A percentile compares a stretch with the other conserved stretches of the same genome.
Evolutionary conservation across 2,797 vertebrate genomes (phyloP).

Genomic region (Sebastes baramenuke): DNA sequence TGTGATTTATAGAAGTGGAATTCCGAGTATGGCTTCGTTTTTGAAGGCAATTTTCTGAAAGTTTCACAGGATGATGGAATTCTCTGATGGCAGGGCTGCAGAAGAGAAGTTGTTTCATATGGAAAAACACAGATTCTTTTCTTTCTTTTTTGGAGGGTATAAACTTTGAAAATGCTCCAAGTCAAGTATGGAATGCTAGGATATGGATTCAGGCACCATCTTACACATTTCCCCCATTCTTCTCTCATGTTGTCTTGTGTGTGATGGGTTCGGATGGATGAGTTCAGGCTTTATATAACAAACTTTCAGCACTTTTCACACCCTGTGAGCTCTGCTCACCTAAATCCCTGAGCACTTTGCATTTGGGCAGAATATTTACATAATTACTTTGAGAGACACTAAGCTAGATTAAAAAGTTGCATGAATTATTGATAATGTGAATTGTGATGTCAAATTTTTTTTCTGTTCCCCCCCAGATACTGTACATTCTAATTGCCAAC

Average conservation of each 20-base stretch:
- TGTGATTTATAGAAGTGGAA: background rate
- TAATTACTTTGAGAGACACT: constrained; percentile 45
- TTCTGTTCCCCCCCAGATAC: background rate
- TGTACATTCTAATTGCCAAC: background rate
- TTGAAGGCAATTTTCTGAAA: constrained; percentile 12
- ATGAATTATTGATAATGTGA: constrained; percentile 45
- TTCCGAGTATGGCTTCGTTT: background rate
- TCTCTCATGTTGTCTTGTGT: background rate
- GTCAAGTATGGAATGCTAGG: background rate
- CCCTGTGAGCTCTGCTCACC: constrained; percentile 29
- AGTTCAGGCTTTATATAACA: constrained; percentile 16
- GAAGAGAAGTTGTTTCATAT: constrained; percentile 16
- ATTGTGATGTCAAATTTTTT: background rate
- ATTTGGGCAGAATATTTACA: constrained; percentile 49
- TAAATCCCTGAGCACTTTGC: constrained; percentile 48
- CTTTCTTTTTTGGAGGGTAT: background rate
- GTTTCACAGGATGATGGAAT: constrained; percentile 18
- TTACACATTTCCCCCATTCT: background rate
- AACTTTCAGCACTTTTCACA: constrained; percentile 27
- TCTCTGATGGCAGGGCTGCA: constrained; percentile 8
- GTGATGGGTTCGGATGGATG: constrained; percentile 9
- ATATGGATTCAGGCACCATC: background rate
- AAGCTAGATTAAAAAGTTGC: constrained; percentile 33
- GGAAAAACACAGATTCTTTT: background rate
- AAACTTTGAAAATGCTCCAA: constrained; percentile 1